These are phyloP conservation scores for Amphimallon solstitiale DNA, from an alignment of 2,888 invertebrate species.

Conservation along the genomic window DNA sequence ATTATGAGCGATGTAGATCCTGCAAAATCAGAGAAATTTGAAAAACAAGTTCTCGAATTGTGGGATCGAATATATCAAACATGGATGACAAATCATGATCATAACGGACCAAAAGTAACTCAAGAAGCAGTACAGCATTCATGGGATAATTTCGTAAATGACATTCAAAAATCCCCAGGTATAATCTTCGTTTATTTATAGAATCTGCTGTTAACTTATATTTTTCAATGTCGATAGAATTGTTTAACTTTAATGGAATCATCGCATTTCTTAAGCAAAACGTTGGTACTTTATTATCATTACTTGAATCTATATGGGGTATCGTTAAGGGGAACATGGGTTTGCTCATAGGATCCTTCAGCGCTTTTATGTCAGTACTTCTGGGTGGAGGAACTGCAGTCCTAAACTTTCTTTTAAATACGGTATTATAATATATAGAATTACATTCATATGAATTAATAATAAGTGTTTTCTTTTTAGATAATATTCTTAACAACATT, in stretches of 20 bases:
- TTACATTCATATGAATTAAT: background rate
- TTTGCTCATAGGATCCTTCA: conserved; percentile 83
- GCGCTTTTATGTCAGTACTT: conserved; percentile 87
- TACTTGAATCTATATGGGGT: conserved; percentile 87
- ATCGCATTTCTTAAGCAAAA: conserved; percentile 89
- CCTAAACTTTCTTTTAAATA: conserved; percentile 85
- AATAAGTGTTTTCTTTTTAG: conserved; percentile 65
- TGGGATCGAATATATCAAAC: conserved; percentile 95
- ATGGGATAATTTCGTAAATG: conserved; percentile 76
- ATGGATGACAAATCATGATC: conserved; percentile 74
- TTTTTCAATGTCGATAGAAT: conserved; percentile 61
- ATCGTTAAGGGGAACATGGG: conserved; percentile 93
- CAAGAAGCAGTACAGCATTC: conserved; percentile 76
- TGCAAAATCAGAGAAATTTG: conserved; percentile 82
- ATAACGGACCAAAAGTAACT: conserved; percentile 80
- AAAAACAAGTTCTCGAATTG: conserved; percentile 88
- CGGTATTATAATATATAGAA: conserved; percentile 67
- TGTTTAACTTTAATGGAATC: conserved; percentile 78
- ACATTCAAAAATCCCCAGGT: conserved; percentile 82
- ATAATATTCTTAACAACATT: conserved; percentile 96
- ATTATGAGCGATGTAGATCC: conserved; percentile 84
- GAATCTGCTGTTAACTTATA: background rate
- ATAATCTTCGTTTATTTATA: conserved; percentile 43
- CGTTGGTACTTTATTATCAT: conserved; percentile 86
- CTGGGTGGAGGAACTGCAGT: conserved; percentile 91